Evolutionary conservation across 2,888 invertebrate species (phyloP), one percentile per base, ranked within the genome.

Genomic region (Metellina segmentata): DNA sequence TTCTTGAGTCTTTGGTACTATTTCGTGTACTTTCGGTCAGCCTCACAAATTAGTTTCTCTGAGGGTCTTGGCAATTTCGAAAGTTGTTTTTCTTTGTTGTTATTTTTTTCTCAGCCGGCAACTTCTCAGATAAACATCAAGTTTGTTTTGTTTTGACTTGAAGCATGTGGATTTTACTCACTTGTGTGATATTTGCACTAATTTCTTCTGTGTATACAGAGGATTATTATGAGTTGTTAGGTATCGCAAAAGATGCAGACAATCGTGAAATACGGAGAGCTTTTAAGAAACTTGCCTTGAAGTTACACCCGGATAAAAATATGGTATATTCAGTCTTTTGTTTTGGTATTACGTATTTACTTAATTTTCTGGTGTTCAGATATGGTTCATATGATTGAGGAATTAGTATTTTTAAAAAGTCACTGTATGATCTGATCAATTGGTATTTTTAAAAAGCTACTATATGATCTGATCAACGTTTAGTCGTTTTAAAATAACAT

Each of bases 281-380:
- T 7, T 97, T 97, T 94, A 97, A 97, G 94, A 97, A 97, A 94
- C 94, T 97, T 78, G 97, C 97, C 0, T 95, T 97, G 0, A 96
- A 96, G 88, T 96, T 96, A 93, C 97, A 97, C 95, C 97, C 97
- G 1, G 97, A 97, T 95, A 97, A 97, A 94, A 96, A 96, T 94
- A 94, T 94, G 93, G 96, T 95, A 94, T 74, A 49, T 70, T 72
- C 8, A 61, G 19, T 9, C 19, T n/a, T 49, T n/a, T n/a, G n/a
- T n/a, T n/a, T n/a, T 49, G 74, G 13, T 61, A 8, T 20, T 7
- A 9, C 52, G 16, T 79, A 34, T 53, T 20, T 9, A 61, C 5
- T 34, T 34, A 11, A 53, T 19, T 2, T 53, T 81, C 53, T 7
- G 8, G 7, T 8, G 34, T n/a, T 8, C 49, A 34, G 1, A 16